phyloP scores from a whole-genome alignment of 1,140 invertebrate species.

The Rhagoletis pomonella region DNA sequence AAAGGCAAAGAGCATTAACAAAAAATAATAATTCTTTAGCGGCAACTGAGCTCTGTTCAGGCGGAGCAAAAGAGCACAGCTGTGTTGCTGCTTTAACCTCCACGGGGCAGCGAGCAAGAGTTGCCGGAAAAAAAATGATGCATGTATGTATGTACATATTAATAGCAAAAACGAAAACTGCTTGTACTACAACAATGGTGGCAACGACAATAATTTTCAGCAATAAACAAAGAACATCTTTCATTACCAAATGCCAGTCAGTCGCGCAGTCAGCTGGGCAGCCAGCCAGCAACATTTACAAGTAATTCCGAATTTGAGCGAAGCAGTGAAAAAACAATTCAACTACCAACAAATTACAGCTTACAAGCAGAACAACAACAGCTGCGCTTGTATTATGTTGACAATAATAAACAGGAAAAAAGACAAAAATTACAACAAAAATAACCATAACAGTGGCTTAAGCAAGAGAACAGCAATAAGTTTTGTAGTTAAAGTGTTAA shows the following conservation, averaged over 20 bases:
- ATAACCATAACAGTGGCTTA: neutral
- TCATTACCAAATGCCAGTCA: constrained; percentile 24
- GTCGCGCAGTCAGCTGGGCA: neutral
- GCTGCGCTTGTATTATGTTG: constrained; percentile 25
- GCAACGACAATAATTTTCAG: constrained; percentile 15
- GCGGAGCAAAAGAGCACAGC: constrained; percentile 31
- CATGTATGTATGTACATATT: neutral
- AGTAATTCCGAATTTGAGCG: neutral
- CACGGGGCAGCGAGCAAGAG: too few relatives aligned
- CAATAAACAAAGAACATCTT: constrained; percentile 40
- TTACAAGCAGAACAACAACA: constrained; percentile 29
- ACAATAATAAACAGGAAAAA: constrained; percentile 8
- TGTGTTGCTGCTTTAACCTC: constrained; percentile 13
- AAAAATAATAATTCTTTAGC: neutral
- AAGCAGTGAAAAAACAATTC: constrained; percentile 14
- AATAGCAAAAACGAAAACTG: neutral
- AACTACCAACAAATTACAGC: neutral
- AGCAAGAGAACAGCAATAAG: neutral
- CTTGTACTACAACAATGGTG: constrained; percentile 21
- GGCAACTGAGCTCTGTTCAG: neutral
- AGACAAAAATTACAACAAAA: neutral
- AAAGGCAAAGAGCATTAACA: neutral
- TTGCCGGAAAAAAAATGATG: neutral
- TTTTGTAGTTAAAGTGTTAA: neutral
- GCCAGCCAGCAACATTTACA: neutral